A percentile compares a stretch with the other conserved stretches of the same genome.
Evolutionary conservation across 2,113 vertebrate species (phyloP).

Genomic region (Eublepharis macularius): DNA sequence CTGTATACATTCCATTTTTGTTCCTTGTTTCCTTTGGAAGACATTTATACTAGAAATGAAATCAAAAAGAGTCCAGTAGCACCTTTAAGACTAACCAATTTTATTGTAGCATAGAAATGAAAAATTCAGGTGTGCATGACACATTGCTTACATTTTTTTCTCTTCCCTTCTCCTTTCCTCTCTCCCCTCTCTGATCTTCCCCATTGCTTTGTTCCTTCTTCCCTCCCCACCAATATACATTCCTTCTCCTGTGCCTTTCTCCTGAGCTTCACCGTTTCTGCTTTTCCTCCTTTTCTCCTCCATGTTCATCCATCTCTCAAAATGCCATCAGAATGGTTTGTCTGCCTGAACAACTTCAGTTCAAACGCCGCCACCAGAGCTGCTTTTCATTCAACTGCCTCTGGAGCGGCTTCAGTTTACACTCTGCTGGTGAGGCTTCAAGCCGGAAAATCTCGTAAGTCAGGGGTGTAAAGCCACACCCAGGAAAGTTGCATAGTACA

Average conservation of each 20-base stretch:
- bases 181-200: not conserved
- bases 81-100: no score
- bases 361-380: constrained; percentile 57
- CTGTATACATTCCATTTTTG: not conserved
- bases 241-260: not conserved
- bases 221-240: not conserved
- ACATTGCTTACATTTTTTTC: constrained; percentile 43
- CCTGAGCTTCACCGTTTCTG: not conserved
- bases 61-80: no score
- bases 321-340: constrained; percentile 45
- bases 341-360: constrained; percentile 58
- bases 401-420: constrained; percentile 65
- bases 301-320: not conserved
- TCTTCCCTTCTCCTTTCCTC: constrained; percentile 39
- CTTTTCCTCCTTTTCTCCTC: accelerated
- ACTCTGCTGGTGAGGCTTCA: constrained; percentile 53
- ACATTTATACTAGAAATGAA: not conserved
- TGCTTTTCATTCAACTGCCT: constrained; percentile 56
- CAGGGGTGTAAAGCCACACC: not conserved
- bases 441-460: constrained; percentile 61
- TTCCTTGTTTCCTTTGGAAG: not conserved
- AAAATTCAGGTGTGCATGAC: not conserved
- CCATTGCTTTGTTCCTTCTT: not conserved
- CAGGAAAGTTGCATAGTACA: not conserved
- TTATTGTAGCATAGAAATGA: no score